Conservation (phyloP, 2,888 invertebrate genomes). For the Tenthredo mesomela region DNA sequence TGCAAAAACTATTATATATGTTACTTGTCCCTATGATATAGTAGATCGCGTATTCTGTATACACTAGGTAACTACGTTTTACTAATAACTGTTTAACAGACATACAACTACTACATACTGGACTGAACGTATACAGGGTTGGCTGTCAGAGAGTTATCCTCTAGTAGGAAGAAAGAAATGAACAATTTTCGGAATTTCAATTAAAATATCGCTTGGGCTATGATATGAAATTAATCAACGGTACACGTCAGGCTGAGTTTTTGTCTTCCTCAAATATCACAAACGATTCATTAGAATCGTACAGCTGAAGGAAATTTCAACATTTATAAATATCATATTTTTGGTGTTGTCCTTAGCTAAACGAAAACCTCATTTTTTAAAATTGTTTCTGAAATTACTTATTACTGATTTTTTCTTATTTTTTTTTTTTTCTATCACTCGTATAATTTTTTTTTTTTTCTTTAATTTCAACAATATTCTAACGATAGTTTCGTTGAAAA, state of each 20-base stretch:
- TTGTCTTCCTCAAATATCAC: neutral
- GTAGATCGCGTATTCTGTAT: constrained; percentile 51
- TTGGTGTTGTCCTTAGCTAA: neutral
- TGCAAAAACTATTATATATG: constrained; percentile 50
- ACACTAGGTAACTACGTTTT: constrained; percentile 44
- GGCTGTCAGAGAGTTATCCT: constrained; percentile 43
- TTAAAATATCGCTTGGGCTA: neutral
- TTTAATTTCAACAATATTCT: neutral
- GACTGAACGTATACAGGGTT: constrained; percentile 45
- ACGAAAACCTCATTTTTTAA: neutral
- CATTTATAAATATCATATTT: neutral
- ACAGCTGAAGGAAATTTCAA: neutral
- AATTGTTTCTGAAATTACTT: neutral
- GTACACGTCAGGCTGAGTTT: neutral
- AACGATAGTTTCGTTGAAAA: neutral
- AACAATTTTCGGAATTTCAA: neutral
- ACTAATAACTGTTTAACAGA: constrained; percentile 48
- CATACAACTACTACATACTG: constrained; percentile 36
- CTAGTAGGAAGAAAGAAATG: neutral
- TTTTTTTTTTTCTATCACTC: neutral
- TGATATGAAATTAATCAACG: neutral
- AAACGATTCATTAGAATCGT: neutral
- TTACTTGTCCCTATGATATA: constrained; percentile 49
- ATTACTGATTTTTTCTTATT: neutral
- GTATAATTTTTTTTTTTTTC: neutral